Base-by-base conservation (phyloP, 2,888 invertebrate species). In the Trichacis sp. region DNA sequence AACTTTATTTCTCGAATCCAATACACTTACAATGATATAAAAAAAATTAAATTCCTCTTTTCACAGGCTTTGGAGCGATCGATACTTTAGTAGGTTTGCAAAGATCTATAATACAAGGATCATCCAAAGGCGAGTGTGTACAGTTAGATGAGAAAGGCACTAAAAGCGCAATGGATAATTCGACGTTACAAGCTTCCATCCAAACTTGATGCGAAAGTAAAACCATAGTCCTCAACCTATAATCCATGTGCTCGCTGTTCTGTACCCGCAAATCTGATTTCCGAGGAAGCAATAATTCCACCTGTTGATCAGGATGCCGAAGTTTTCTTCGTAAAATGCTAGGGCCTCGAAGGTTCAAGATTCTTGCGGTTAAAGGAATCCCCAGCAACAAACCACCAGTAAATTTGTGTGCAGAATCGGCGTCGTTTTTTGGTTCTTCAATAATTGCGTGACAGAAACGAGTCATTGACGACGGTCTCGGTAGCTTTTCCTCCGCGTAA, bases 371-470 rank as follows among this genome's bases (percentile, higher is more conserved):
- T 57, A 97, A 87, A 11, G 93, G 92, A 36, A 97, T 90, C 30
- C 94, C 93, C 63, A 96, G 90, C 49, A 97, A 91, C 2, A 98
- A 88, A 0, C 97, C 97, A 0, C 97, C 96, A 30, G 96, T 95
- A 80, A 97, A 96, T 79, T 96, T 96, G 58, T 96, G 86, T 1
- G 94, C 92, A 50, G 89, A 89, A 73, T 94, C 94, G 11, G 92
- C 91, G 80, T 94, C 91, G 30, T 92, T 92, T 45, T 91, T 90
- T 1, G 97, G 97, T 80, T 97, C 95, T 51, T 93, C 86, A 68
- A 97, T 94, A 2, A 88, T 88, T 3, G 93, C 95, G 15, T 90
- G 89, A 78, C 93, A 93, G 88, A 94, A 93, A 64, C 90, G 88
- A 49, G 94, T 93, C 88, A 76, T 69, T 0, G 77, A 76, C 2